Evolutionary conservation across 2,888 invertebrate species (phyloP), one percentile per base, ranked within the genome.

Genomic region (Drosophila histrio): DNA sequence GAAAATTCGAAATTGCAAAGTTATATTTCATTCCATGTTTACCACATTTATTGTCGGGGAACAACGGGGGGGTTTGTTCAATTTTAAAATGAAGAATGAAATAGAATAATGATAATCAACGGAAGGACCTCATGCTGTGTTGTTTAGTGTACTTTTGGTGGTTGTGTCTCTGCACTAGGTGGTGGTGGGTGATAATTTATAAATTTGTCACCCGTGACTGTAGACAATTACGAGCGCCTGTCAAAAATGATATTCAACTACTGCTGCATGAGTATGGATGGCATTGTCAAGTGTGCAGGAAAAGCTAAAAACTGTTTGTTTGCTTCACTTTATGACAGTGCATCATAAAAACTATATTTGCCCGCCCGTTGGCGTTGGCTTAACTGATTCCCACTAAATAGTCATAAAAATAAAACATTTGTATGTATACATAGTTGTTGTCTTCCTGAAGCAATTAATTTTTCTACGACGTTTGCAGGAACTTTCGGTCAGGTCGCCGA

Each of bases 181-280:
- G 58, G 64, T 77, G 77, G 72, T 77, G 39, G 63, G 71, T 71
- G 76, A 83, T 66, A 62, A 75, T 53, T 79, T 52, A 85, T 64
- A 60, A 75, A 71, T 82, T 57, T 72, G 63, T 72, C 73, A 72
- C 24, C 81, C 77, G 52, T 62, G 41, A 67, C 59, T 77, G 38
- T 66, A 32, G 32, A 59, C 56, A 56, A 82, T 81, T 86, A 63
- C 58, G 32, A 43, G 49, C 34, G 76, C 46, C 32, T 71, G 65
- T 79, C 68, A 57, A 21, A 62, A 43, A 52, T 66, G n/a, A 63
- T 58, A 58, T 49, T 36, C 36, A 39, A 58, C 72, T 22, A 17
- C 24, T 30, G 44, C 32, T 32, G 28, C 11, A 41, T 41, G 11
- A 22, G 52, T 49, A 19, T 11, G 15, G n/a, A n/a, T n/a, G 24